Base-by-base conservation (phyloP, 2,888 invertebrate genomes). In the Loripinus fragilis region DNA sequence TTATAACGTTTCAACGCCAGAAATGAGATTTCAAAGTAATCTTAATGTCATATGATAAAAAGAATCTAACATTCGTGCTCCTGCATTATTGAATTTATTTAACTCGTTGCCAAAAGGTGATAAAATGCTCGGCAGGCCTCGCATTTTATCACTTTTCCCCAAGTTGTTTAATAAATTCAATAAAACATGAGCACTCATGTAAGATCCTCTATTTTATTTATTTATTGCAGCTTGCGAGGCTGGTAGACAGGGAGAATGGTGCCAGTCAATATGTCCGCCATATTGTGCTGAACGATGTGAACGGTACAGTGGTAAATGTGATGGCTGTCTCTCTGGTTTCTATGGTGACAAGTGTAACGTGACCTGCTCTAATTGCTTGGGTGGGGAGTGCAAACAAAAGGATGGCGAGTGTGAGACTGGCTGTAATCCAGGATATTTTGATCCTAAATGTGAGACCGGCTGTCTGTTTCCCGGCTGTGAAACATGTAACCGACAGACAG, bases 151-250 rank as follows among this genome's bases (percentile, higher is more conserved):
- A n/a, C n/a, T n/a, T n/a, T n/a, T n/a, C n/a, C n/a, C n/a, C n/a
- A n/a, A n/a, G n/a, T n/a, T n/a, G n/a, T n/a, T n/a, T n/a, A n/a
- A n/a, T n/a, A n/a, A n/a, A n/a, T n/a, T n/a, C n/a, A n/a, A n/a
- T n/a, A n/a, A n/a, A n/a, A n/a, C n/a, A n/a, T n/a, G n/a, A n/a
- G n/a, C n/a, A n/a, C n/a, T n/a, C n/a, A n/a, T n/a, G n/a, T n/a
- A n/a, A n/a, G n/a, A n/a, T n/a, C n/a, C n/a, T n/a, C n/a, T 12
- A 38, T 38, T 38, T 38, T 38, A 38, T 38, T 5, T 30, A 28
- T 50, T 33, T 50, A 12, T 70, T 70, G 50, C 70, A 70, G 70
- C n/a, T 23, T 70, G 70, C 52, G 12, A 50, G 12, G 33, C 52
- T 28, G 70, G 70, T 17, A 15, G n/a, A 7, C 45, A n/a, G 12